Percentiles rank a stretch among this genome's conserved stretches.
phyloP scores from a whole-genome alignment of 2,888 invertebrate species.

The Campaea margaritaria region DNA sequence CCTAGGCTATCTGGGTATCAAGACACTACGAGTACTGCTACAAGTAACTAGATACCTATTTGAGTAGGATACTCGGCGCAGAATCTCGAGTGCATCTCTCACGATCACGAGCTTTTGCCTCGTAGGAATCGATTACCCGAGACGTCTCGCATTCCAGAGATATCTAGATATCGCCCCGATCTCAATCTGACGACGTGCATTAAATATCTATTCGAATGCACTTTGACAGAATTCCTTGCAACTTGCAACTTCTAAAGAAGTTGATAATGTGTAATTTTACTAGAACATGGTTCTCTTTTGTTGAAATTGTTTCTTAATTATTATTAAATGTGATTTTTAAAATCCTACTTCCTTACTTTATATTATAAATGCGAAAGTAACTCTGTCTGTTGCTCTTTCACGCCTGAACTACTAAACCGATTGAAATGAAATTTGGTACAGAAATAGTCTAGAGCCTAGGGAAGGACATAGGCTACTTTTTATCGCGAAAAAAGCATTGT shows the following conservation, averaged over 20 bases:
- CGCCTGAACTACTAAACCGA: too few relatives aligned
- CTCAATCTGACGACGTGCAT: slow-evolving; percentile 57
- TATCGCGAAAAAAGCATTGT: too few relatives aligned
- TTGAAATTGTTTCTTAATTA: too few relatives aligned
- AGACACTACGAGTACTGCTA: slow-evolving; percentile 8
- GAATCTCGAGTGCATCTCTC: slow-evolving; percentile 63
- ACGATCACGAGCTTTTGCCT: slow-evolving; percentile 61
- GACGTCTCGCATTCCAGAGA: slow-evolving; percentile 66
- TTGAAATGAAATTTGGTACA: too few relatives aligned
- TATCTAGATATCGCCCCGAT: slow-evolving; percentile 55
- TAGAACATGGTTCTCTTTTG: too few relatives aligned
- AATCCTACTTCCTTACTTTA: too few relatives aligned
- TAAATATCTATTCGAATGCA: slow-evolving; percentile 48
- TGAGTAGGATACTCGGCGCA: slow-evolving; percentile 50
- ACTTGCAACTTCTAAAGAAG: background rate
- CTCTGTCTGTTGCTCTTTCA: too few relatives aligned
- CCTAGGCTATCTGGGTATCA: slow-evolving; percentile 1
- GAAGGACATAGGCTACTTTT: too few relatives aligned
- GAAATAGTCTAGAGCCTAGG: too few relatives aligned
- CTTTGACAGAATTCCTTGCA: slow-evolving; percentile 2
- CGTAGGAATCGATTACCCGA: slow-evolving; percentile 68
- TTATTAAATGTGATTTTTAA: too few relatives aligned
- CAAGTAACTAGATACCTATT: slow-evolving; percentile 22
- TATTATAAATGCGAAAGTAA: too few relatives aligned
- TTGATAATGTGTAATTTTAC: background rate